A percentile compares a stretch with the other conserved stretches of the same genome.
phyloP scores from a whole-genome alignment of 2,888 invertebrate species.

The Silvanus unidentatus region DNA sequence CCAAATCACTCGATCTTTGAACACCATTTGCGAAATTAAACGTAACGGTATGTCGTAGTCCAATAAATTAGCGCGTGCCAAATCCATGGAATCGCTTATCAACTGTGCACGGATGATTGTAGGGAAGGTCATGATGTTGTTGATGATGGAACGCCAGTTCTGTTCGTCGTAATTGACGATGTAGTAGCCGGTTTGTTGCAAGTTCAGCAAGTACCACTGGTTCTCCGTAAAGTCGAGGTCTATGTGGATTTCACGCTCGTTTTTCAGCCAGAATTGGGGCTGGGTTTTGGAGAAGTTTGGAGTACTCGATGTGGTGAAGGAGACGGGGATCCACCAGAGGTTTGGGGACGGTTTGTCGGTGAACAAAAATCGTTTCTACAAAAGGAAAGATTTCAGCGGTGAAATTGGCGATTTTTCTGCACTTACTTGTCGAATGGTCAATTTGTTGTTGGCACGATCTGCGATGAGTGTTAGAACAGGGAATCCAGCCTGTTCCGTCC shows the following conservation, averaged over 20 bases:
- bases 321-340: conserved; percentile 50
- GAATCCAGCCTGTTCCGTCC: conserved; percentile 64
- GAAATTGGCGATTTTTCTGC: too few species aligned
- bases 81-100: conserved; percentile 60
- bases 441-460: conserved; percentile 40
- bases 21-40: conserved; percentile 49
- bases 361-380: conserved; percentile 38
- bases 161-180: conserved; percentile 60
- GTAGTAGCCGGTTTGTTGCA: conserved; percentile 58
- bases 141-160: conserved; percentile 54
- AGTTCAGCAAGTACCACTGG: conserved; percentile 60
- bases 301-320: conserved; percentile 41
- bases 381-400: conserved; percentile 13
- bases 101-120: conserved; percentile 61
- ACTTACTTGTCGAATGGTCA: conserved; percentile 45
- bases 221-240: not conserved
- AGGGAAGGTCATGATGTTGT: conserved; percentile 53
- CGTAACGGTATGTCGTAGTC: conserved; percentile 54
- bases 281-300: conserved; percentile 39
- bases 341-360: conserved; percentile 7
- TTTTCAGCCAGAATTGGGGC: conserved; percentile 50
- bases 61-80: conserved; percentile 53
- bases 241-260: conserved; percentile 35
- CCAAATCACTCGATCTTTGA: conserved; percentile 42
- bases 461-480: conserved; percentile 56